Evolutionary conservation across 2,888 invertebrate species (phyloP), one percentile per base, ranked within the genome.

Genomic region (Unio pictorum): DNA sequence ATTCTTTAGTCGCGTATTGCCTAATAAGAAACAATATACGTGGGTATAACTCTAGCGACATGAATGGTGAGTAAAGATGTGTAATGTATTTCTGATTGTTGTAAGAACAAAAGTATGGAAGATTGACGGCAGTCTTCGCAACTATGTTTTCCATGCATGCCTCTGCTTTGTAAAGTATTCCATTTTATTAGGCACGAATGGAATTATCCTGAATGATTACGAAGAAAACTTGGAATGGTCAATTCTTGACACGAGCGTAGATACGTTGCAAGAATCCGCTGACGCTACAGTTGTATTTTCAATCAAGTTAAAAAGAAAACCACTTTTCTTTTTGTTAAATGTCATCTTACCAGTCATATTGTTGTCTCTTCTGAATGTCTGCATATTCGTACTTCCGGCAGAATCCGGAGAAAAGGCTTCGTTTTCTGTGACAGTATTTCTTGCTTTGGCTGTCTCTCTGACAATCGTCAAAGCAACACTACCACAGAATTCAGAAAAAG

Each of bases 321-420:
- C 79, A n/a, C 68, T 72, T 18, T 76, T 69, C 66, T 64, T 68
- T 11, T 61, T 79, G n/a, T 55, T 73, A 11, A 66, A 72, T n/a
- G 68, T 76, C n/a, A 65, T 79, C 3, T 57, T 79, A 17, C 79
- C 79, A 11, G 73, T 79, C 4, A 70, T 76, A 17, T 55, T 76
- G 61, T 61, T 79, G 26, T 68, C 73, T 0, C 55, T 72, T 55
- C 64, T 79, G 58, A 72, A 76, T 57, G 56, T 79, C 6, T 71
- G 73, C 18, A 74, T 71, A 8, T 79, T 79, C 58, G 60, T 69
- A 4, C 61, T 79, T 30, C 79, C 79, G 8, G 61, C 66, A 26
- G 74, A 74, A 45, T 64, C 68, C 11, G 74, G 76, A 45, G 76
- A 77, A 62, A 73, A 71, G 58, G 69, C 75, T 1, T 61, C 73